Evolutionary conservation across 2,888 invertebrate genomes (phyloP), one percentile per base, ranked within the genome.

Genomic region (Neuroscelio doddi): DNA sequence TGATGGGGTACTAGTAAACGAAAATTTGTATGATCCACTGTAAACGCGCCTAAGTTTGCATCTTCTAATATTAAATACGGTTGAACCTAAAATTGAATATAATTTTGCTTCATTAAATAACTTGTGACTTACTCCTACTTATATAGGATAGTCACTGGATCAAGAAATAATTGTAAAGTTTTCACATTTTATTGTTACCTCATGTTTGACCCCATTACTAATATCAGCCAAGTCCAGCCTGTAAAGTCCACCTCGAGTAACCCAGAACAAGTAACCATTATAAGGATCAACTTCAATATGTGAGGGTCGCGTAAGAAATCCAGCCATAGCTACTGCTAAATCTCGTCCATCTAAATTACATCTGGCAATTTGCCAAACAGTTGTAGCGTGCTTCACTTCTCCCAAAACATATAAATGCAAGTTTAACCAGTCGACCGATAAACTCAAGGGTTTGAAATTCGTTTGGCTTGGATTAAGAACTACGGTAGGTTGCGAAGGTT

Each of bases 251-350:
- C 89, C 89, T 24, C 88, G 87, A 17, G 82, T 83, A 2, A 90
- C 89, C 92, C 93, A 95, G 82, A 95, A 96, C 17, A 96, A 85
- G 83, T 92, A 96, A 89, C 97, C 97, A 82, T 97, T 97, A 76
- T 93, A 91, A 26, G 97, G 95, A 86, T 97, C 97, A 0, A 96
- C 93, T 86, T 95, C 92, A 71, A 97, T 89, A 76, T 94, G 93
- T 53, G 89, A 88, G 0, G 96, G 93, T 71, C 90, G 88, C 3
- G 88, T 88, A 47, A 87, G 87, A 53, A 95, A 87, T 0, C 91
- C 92, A 8, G 91, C 90, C 58, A 92, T 86, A 0, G 93, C 91
- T 0, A 92, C 89, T 5, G 90, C 89, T 64, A 92, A 86, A 52
- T 90, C 89, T 69, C 87, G 88, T 0, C 94, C 94, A 76, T 92